Evolutionary conservation across 2,888 invertebrate species (phyloP).

Genomic region (Apodemia hepburni): DNA sequence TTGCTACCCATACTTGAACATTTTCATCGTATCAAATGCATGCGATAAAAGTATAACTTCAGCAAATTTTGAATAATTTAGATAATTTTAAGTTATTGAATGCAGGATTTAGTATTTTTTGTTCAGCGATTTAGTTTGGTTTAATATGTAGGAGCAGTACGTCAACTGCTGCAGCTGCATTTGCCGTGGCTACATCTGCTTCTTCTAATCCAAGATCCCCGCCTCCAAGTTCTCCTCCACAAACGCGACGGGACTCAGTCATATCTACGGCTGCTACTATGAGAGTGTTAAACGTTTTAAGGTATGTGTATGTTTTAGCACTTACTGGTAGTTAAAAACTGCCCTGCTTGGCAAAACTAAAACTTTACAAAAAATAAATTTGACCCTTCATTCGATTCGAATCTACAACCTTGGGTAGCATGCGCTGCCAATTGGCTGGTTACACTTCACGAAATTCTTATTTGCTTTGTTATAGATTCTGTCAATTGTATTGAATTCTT

Average conservation of each 20-base stretch:
- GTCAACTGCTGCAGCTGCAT: constrained; percentile 93
- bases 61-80: not conserved
- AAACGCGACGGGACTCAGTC: constrained; percentile 82
- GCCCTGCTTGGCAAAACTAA: no score
- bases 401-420: no score
- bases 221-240: constrained; percentile 73
- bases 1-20: no score
- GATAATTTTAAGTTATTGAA: not conserved
- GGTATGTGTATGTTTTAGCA: constrained; percentile 45
- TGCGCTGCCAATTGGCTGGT: no score
- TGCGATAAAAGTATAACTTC: not conserved
- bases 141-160: constrained; percentile 86
- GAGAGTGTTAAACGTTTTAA: constrained; percentile 93
- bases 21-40: not conserved
- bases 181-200: constrained; percentile 94
- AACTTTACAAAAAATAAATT: no score
- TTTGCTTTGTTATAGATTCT: no score
- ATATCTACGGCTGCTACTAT: constrained; percentile 96
- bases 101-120: not conserved
- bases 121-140: not conserved
- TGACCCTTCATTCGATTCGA: no score
- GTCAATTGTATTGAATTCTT: no score
- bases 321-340: no score
- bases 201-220: constrained; percentile 90
- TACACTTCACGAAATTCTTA: no score